These are phyloP conservation scores for Chaenocephalus aceratus DNA, from an alignment of 2,113 vertebrate species.

Conservation along the genomic window DNA sequence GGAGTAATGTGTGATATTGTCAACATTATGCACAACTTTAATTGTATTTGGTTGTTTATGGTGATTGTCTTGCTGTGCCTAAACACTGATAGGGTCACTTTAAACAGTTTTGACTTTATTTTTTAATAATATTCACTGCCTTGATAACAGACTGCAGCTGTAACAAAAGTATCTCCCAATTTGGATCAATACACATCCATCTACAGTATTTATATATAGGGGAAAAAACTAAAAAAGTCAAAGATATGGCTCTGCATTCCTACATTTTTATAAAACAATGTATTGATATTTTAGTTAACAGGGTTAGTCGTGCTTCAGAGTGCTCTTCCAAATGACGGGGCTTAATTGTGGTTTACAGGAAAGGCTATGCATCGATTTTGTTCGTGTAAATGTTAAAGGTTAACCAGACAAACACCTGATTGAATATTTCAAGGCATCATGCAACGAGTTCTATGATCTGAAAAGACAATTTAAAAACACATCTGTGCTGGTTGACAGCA, in stretches of 20 bases:
- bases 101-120: too few species aligned
- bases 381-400: constrained; percentile 52
- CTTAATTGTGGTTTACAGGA: constrained; percentile 31
- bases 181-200: too few species aligned
- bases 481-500: constrained; percentile 7
- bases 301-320: constrained; percentile 1
- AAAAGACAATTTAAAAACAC: constrained; percentile 38
- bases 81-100: not conserved
- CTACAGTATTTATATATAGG: too few species aligned
- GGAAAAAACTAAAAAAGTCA: not conserved
- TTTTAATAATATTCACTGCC: too few species aligned
- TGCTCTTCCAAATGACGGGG: constrained; percentile 17
- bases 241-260: not conserved
- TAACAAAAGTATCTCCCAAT: too few species aligned
- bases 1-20: not conserved
- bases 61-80: not conserved
- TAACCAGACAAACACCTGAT: constrained; percentile 32
- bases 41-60: not conserved
- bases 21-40: not conserved
- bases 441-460: constrained; percentile 1
- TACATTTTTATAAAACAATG: not conserved
- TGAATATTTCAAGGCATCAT: constrained; percentile 27
- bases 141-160: too few species aligned
- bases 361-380: constrained; percentile 26
- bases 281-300: not conserved